Base-by-base conservation (phyloP, 2,888 invertebrate genomes). In the Pseudococcus longispinus region DNA sequence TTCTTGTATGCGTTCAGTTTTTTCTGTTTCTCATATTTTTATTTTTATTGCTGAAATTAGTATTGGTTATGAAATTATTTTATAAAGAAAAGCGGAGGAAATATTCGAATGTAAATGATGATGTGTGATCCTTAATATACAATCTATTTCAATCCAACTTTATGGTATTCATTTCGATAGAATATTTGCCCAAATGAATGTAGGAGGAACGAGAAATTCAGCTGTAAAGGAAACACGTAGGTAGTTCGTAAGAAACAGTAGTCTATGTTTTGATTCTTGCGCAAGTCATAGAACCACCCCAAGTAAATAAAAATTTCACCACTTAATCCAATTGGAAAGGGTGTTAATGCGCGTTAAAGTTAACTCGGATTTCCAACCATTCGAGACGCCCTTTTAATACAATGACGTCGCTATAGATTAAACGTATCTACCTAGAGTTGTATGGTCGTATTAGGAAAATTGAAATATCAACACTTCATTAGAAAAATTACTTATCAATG, bases 261-360 rank as follows among this genome's bases (percentile, higher is more conserved):
- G 32, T 32, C 32, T 80, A 37, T n/a, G 0, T 20, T 20, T 3
- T 42, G n/a, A 42, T 80, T 80, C 20, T 80, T 80, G 77, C 77
- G 77, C 77, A 80, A 42, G 77, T 80, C 77, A 20, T 11, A 80
- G 77, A 42, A 80, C 77, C 77, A 20, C 77, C 77, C 77, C 77
- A 23, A 80, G 18, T 42, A 42, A 42, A 80, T 80, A 80, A 42
- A 80, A 80, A 80, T 80, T 80, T 20, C 42, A 23, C 77, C 77
- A 13, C 20, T n/a, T 80, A 80, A 80, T 80, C 77, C 77, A 37
- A 80, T 80, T 70, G 70, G 77, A 80, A 80, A 80, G 77, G 42
- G 42, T 80, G 77, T 80, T 80, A 26, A 80, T 80, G 26, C 70
- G 70, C 29, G 29, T 70, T 29, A 70, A 18, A 29, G 70, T 13